These are phyloP conservation scores for Herpailurus yagouaroundi DNA, from an alignment of 2,113 vertebrate species.

Conservation along the genomic window DNA sequence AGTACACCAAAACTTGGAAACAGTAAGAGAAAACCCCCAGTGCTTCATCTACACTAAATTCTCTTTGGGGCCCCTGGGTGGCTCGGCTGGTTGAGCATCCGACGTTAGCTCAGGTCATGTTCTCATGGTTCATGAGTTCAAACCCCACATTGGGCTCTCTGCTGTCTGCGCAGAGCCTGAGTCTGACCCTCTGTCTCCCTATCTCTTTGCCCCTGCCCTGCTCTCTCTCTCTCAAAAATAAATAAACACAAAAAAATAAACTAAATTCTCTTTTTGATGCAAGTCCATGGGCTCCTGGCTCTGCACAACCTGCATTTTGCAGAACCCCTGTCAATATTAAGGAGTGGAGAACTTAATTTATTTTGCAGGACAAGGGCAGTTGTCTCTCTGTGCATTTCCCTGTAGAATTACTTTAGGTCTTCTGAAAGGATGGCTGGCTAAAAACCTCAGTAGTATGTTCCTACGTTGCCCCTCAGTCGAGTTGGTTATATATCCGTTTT, in stretches of 20 bases:
- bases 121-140: no score
- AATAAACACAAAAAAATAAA: background rate
- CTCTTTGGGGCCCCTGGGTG: background rate
- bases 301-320: background rate
- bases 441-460: background rate
- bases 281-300: background rate
- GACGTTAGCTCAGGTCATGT: no score
- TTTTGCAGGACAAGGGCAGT: fast-evolving
- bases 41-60: background rate
- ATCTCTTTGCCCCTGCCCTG: no score
- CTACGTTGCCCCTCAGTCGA: background rate
- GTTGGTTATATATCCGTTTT: background rate
- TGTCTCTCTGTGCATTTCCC: background rate
- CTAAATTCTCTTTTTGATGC: background rate
- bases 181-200: no score
- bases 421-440: background rate
- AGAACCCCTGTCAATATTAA: background rate
- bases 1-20: background rate
- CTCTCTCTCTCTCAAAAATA: no score
- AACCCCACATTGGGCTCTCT: no score
- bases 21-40: background rate
- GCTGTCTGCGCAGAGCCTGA: no score
- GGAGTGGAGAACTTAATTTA: background rate
- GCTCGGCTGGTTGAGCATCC: no score
- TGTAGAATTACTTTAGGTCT: background rate